Evolutionary conservation across 2,113 vertebrate genomes (phyloP).

Genomic region (Gobio gobio): DNA sequence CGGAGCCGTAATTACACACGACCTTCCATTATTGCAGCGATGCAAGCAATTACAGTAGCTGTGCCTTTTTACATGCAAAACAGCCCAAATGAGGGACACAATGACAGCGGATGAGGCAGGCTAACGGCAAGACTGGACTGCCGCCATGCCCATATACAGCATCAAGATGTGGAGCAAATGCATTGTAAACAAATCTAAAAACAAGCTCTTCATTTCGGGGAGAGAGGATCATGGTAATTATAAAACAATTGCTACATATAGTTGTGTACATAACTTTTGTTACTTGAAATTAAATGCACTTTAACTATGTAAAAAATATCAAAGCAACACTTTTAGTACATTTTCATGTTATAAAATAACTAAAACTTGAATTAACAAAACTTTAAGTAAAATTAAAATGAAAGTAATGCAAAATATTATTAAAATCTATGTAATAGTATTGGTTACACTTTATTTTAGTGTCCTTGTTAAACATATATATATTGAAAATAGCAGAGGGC

Average conservation of each 20-base stretch:
- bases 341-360: too few species aligned
- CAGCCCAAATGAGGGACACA: slow-evolving; percentile 34
- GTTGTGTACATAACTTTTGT: too few species aligned
- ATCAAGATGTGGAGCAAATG: neutral
- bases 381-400: neutral
- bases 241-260: too few species aligned
- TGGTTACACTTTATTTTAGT: too few species aligned
- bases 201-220: too few species aligned
- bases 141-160: neutral
- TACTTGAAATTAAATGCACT: too few species aligned
- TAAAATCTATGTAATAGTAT: neutral
- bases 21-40: slow-evolving; percentile 55
- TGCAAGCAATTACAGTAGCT: slow-evolving; percentile 56
- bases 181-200: too few species aligned
- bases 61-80: slow-evolving; percentile 56
- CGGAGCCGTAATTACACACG: slow-evolving; percentile 57
- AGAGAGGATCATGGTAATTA: too few species aligned
- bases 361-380: neutral
- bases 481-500: too few species aligned
- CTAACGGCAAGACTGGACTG: neutral
- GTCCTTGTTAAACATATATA: too few species aligned
- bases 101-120: slow-evolving; percentile 23
- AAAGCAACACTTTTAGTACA: too few species aligned
- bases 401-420: neutral
- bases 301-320: too few species aligned